Evolutionary conservation across 2,113 vertebrate species (phyloP).

Genomic region (Brienomyrus brachyistius): DNA sequence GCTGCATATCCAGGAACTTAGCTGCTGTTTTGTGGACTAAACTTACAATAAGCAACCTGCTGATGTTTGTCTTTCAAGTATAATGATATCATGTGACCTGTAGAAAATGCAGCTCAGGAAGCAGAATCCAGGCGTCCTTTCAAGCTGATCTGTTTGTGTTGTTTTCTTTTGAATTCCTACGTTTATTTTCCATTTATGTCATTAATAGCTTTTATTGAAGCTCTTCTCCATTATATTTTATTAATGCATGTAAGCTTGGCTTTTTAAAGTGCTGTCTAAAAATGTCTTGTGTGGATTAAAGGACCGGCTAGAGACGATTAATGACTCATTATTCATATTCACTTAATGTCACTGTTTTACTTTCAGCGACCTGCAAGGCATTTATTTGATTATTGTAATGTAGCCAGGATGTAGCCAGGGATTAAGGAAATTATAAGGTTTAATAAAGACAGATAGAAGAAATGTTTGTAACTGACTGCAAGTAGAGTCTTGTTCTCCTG

Average conservation of each 20-base stretch:
- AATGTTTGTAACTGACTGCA: background rate
- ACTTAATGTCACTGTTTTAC: constrained; percentile 7
- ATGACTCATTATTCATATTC: background rate
- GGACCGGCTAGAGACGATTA: background rate
- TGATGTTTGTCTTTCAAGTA: background rate
- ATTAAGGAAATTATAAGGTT: constrained; percentile 3
- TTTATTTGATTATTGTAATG: constrained; percentile 17
- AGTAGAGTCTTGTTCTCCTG: background rate
- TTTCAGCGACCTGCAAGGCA: constrained; percentile 2
- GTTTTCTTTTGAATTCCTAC: background rate
- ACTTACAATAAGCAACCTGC: background rate
- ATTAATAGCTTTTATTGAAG: background rate
- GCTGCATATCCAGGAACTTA: background rate
- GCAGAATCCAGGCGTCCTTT: background rate
- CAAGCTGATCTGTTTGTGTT: background rate
- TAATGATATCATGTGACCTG: background rate
- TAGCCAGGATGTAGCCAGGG: constrained; percentile 8
- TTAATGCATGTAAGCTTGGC: background rate
- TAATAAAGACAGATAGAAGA: background rate
- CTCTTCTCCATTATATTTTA: background rate
- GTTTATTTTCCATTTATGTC: background rate
- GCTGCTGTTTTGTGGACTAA: background rate
- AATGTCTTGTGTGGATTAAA: background rate
- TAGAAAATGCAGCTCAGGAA: background rate
- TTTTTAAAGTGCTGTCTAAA: background rate